Evolutionary conservation across 2,797 vertebrate genomes (phyloP), one percentile per base, ranked within the genome.

Genomic region (Epinephelus coioides): DNA sequence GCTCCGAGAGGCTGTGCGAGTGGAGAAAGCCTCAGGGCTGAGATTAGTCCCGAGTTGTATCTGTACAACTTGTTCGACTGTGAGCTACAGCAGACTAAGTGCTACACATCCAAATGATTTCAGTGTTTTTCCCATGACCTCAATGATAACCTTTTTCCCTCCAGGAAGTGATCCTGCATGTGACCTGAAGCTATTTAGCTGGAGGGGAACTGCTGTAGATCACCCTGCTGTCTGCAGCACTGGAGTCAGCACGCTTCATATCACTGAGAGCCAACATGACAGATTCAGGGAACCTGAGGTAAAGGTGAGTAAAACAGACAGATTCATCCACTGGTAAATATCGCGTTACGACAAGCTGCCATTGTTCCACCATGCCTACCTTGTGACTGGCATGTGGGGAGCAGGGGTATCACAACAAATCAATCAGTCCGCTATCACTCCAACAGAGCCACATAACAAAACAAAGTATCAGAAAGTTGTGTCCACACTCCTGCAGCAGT

Each of bases 341-440:
- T 65, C 4, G 6, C 30, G 9, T 66, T 51, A 54, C 4, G 70
- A 84, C 67, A 60, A 72, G 81, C 46, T 23, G 5, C 49, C 15
- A 14, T 47, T 3, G 21, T 34, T 69, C 62, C 59, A 40, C 46
- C 18, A 2, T 23, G 21, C 9, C 53, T 18, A 19, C 13, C 5
- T 21, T 62, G 76, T 70, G 86, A 83, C 54, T 66, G 56, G 47
- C 76, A 6, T 12, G n/a, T 25, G 27, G 79, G 66, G 76, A 72
- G 66, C 21, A 1, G 44, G 34, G 9, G 44, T 46, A 69, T 80
- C 60, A 76, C 79, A 80, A 69, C 56, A 77, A 78, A 88, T 90
- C 81, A 87, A 71, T 88, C 71, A 78, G 65, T n/a, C 56, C n/a
- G 1, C 18, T 17, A 43, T 78, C 63, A 47, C 54, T 59, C 59